These are phyloP conservation scores for Uloborus diversus DNA, from an alignment of 1,140 invertebrate species.

Conservation along the genomic window DNA sequence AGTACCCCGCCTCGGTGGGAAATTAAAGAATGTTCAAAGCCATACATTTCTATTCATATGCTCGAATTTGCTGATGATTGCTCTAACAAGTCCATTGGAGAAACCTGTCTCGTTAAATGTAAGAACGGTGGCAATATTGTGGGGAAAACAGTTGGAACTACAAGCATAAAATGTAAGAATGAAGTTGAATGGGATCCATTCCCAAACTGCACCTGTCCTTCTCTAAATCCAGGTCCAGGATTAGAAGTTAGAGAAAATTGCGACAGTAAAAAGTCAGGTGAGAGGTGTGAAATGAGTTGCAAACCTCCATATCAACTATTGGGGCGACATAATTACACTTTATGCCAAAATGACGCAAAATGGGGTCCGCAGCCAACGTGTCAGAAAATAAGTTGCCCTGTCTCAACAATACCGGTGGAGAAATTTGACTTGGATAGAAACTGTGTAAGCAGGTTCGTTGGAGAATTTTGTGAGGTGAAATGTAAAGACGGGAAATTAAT, in stretches of 20 bases:
- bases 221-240: background rate
- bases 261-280: background rate
- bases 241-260: background rate
- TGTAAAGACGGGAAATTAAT: background rate
- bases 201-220: conserved; percentile 3
- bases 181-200: background rate
- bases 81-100: background rate
- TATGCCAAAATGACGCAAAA: background rate
- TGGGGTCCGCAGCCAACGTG: background rate
- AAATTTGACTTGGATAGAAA: background rate
- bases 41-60: background rate
- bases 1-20: background rate
- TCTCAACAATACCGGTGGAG: background rate
- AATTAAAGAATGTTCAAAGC: background rate
- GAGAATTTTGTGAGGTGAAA: background rate
- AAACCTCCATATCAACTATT: background rate
- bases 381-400: background rate
- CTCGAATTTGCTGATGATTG: background rate
- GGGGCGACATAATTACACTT: background rate
- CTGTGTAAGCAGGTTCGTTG: background rate
- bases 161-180: background rate
- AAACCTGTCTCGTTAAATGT: background rate
- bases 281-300: background rate
- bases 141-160: background rate
- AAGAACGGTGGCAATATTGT: background rate